These are phyloP conservation scores for Silurus glanis DNA, from an alignment of 2,113 vertebrate genomes.

Conservation along the genomic window DNA sequence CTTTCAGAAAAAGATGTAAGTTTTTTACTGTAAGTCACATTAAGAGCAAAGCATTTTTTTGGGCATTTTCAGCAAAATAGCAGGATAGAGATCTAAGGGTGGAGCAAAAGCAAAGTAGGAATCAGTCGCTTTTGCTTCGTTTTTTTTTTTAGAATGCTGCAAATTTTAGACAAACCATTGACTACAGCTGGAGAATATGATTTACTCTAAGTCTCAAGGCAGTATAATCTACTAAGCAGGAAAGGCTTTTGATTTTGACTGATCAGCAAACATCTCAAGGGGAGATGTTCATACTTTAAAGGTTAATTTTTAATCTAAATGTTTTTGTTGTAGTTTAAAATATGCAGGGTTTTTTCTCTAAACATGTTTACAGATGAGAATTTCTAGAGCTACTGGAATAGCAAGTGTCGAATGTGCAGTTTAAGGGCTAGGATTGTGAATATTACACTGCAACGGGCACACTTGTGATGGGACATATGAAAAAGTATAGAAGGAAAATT, in stretches of 20 bases:
- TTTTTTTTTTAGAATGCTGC: not conserved
- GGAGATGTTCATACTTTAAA: not conserved
- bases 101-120: not conserved
- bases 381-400: not conserved
- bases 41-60: conserved; percentile 36
- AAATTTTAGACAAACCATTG: conserved; percentile 25
- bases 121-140: not conserved
- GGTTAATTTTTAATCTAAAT: not conserved
- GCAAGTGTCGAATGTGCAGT: not conserved
- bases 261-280: conserved; percentile 28
- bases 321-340: conserved; percentile 23
- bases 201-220: conserved; percentile 6
- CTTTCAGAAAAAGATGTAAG: not conserved
- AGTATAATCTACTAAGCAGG: not conserved
- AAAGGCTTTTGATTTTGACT: conserved; percentile 29
- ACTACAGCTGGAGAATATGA: not conserved
- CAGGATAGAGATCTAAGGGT: not conserved
- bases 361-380: not conserved
- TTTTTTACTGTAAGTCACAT: not conserved
- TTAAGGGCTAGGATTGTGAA: not conserved
- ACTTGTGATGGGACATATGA: not conserved
- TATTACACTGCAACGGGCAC: not conserved
- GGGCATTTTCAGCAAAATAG: not conserved
- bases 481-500: not conserved
- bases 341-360: not conserved